These are phyloP conservation scores for Antigone vipio DNA, from an alignment of 2,113 vertebrate genomes.

Conservation along the genomic window DNA sequence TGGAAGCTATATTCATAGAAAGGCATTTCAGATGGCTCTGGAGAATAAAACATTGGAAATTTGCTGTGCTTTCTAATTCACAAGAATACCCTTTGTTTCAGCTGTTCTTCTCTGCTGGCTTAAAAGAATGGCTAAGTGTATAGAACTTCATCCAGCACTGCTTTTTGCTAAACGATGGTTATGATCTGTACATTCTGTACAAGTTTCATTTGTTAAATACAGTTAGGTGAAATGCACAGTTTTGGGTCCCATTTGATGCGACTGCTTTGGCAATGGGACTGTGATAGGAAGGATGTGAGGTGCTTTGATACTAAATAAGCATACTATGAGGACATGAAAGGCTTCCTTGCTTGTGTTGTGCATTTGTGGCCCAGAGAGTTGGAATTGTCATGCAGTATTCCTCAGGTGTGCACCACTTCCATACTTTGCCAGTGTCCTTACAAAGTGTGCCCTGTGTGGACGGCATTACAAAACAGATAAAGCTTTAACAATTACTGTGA, in stretches of 20 bases:
- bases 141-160: neutral
- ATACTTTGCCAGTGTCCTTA: neutral
- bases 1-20: neutral
- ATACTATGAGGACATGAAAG: neutral
- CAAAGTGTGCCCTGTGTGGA: rapidly evolving
- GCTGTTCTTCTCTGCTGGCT: neutral
- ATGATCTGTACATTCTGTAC: neutral
- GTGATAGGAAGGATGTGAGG: neutral
- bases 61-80: neutral
- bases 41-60: neutral
- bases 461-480: neutral
- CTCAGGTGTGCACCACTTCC: neutral
- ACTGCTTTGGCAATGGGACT: neutral
- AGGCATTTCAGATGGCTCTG: neutral
- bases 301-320: neutral
- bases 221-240: neutral
- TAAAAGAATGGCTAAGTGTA: neutral
- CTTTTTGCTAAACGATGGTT: neutral
- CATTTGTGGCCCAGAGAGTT: neutral
- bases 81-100: neutral
- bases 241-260: neutral
- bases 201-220: neutral
- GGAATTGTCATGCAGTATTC: neutral
- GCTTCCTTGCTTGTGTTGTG: neutral
- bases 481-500: neutral